Evolutionary conservation across 1,140 invertebrate genomes (phyloP).

Genomic region (Latrodectus geometricus): DNA sequence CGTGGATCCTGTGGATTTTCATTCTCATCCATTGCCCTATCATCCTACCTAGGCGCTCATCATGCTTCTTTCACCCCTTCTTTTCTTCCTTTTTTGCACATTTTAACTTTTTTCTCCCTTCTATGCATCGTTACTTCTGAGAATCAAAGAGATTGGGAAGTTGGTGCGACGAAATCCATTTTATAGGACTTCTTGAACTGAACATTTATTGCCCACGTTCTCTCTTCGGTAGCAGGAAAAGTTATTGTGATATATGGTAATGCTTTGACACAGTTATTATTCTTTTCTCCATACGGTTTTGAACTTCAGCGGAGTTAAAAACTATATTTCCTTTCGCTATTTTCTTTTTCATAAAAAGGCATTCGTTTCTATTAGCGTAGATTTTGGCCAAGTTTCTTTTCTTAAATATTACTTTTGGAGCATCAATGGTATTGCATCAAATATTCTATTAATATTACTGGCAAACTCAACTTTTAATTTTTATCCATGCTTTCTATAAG

Average conservation of each 20-base stretch:
- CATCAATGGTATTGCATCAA: too few relatives aligned
- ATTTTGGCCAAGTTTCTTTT: too few relatives aligned
- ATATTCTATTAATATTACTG: too few relatives aligned
- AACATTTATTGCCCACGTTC: slow-evolving; percentile 52
- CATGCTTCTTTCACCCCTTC: background rate
- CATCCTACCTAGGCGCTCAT: background rate
- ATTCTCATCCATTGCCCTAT: background rate
- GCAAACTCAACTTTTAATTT: too few relatives aligned
- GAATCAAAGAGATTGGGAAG: slow-evolving; percentile 46
- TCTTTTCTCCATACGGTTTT: background rate
- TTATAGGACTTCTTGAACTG: slow-evolving; percentile 16
- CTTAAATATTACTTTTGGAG: too few relatives aligned
- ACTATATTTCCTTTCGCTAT: too few relatives aligned
- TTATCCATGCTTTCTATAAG: too few relatives aligned
- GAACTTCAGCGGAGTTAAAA: too few relatives aligned
- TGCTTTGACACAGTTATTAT: background rate
- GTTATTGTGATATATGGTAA: slow-evolving; percentile 2
- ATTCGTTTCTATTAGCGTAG: too few relatives aligned
- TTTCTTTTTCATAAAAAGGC: too few relatives aligned
- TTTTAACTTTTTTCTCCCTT: background rate
- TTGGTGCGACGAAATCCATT: slow-evolving; percentile 14
- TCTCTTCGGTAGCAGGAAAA: background rate
- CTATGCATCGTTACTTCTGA: slow-evolving; percentile 12
- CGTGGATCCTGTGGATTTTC: slow-evolving; percentile 15
- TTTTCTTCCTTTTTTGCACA: slow-evolving; percentile 8